Base-by-base conservation (phyloP, 2,888 invertebrate species). In the Pseudococcus jackbeardsleyi region DNA sequence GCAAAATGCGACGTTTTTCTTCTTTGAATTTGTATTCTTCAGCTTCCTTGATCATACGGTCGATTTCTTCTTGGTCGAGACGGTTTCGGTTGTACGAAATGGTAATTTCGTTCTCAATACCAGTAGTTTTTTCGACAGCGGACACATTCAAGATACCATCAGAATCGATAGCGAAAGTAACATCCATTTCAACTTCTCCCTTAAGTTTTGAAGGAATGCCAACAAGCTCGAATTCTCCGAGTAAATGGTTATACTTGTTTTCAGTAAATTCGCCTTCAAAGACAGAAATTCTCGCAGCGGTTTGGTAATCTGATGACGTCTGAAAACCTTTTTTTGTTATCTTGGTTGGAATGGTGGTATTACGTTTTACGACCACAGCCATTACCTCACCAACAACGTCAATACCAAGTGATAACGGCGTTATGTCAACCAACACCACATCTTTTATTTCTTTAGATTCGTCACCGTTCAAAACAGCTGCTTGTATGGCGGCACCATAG, bases 1-100 rank as follows among this genome's bases (percentile, higher is more conserved):
- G 96, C 90, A 95, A 96, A 90, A 93, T 94, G 91, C 94, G 96
- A 93, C 94, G 97, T 93, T 94, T 97, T 92, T 96, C 96, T 91
- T 96, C 96, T 91, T 96, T 95, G 89, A 93, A 94, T 91, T 96
- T 95, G 94, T 96, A 98, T 91, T 96, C 96, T 92, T 98, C 97
- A 0, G 98, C 98, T 91, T 98, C 98, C 90, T 96, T 95, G 89
- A 97, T 97, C 96, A 97, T 96, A 90, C 96, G 94, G 92, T 98
- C 97, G 91, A 98, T 98, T 90, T 98, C 98, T 91, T 98, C 98
- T 93, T 97, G 97, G 91, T 95, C 96, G 89, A 98, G 94, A 90
- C 97, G 96, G 88, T 96, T 96, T 93, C 97, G 98, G 93, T 98
- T 98, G 91, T 97, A 97, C 91, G 96, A 96, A 92, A 97, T 97